Base-by-base conservation (phyloP, 53 echinoderm and acorn worm species). In the Antedon mediterranea region DNA sequence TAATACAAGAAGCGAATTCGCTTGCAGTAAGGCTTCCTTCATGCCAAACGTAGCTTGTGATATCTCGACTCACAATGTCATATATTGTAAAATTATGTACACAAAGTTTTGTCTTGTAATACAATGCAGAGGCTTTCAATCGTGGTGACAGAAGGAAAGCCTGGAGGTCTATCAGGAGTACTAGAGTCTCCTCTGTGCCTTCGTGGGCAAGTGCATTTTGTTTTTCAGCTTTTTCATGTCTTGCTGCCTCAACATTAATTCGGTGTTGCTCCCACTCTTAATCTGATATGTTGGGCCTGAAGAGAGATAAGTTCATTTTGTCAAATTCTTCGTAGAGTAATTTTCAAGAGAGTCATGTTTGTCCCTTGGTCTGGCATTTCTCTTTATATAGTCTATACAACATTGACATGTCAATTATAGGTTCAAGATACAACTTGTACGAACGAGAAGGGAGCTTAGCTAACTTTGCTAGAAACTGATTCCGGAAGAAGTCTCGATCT, bases 131-230 rank as follows among this genome's bases (percentile, higher is more conserved):
- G 37, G 78, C 83, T 43, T 43, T 34, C 83, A 83, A 78, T 31
- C 78, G 78, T 72, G 78, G 83, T 72, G 83, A 57, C 30, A 83
- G 83, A 7, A 83, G 83, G 78, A 83, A 77, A 70, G 83, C 83
- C 42, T 77, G 83, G 37, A 83, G 4, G 42, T 83, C 83, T 83
- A 78, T 83, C 31, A 78, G 83, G 57, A 83, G 18, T 34, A 83
- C 44, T 31, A 83, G 42, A 71, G 83, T 83, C 78, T 72, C 72
- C 78, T 78, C 33, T 33, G 77, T 42, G 28, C 76, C 78, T 83
- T 78, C 83, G 76, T 23, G 43, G 29, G 72, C 75, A 31, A 42
- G 30, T 32, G 31, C 70, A 29, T 72, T 32, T 78, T 73, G 76
- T n/a, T 77, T 70, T 73, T 71, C n/a, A n/a, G 72, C 14, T 78